Evolutionary conservation across 2,113 vertebrate genomes (phyloP), one percentile per base, ranked within the genome.

Genomic region (Ramphastos sulfuratus): DNA sequence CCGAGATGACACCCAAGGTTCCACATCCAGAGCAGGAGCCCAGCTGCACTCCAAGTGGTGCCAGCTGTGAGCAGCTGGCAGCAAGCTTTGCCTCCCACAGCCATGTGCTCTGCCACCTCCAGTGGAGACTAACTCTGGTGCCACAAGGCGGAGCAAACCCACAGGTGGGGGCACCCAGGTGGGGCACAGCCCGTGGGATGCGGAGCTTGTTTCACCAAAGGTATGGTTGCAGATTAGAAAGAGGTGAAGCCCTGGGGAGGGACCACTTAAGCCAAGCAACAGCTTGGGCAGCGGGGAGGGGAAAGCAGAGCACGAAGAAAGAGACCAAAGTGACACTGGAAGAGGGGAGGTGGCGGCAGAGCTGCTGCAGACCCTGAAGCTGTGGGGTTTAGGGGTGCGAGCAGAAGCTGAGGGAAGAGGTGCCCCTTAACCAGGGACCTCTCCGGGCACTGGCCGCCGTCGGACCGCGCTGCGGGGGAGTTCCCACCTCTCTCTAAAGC

Each of bases 61-160:
- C 20, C 56, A 50, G 39, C 72, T 18, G 30, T 3, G 52, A 55
- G 42, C 70, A 44, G 31, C 13, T 14, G 5, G 5, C 6, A 4
- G 46, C 1, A 3, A n/a, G 27, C 50, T 27, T 60, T 31, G 39
- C 13, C 35, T 73, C 13, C 44, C 0, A 0, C 56, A 58, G 2
- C 71, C 1, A 0, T 1, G 1, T 31, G 21, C 20, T 50, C 30
- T 28, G 39, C 56, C 6, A 4, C 9, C 55, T 67, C 21, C 1
- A 1, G 15, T 46, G 33, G 35, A 30, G 42, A 10, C 7, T 31
- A 27, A 23, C 13, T 0, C 0, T 0, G 1, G n/a, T 18, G 42
- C 46, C 12, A 4, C 7, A 2, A 3, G 4, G 61, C 31, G 31
- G 9, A 52, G 37, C 21, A 58, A 44, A 46, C 21, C 18, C 1